Base-by-base conservation (phyloP, 2,113 vertebrate genomes). In the Lycaon pictus region DNA sequence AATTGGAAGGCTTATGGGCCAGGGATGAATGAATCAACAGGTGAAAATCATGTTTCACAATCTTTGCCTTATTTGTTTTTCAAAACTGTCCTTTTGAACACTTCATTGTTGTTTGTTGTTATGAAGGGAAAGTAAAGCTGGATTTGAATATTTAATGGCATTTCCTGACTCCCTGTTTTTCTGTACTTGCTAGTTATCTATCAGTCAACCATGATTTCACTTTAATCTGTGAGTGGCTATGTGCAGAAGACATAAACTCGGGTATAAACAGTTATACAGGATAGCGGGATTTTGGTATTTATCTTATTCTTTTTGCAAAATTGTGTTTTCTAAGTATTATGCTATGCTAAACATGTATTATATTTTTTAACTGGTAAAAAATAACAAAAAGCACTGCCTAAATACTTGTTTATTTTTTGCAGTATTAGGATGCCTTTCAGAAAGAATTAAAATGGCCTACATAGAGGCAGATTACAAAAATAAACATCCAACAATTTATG, bases 281-380 rank as follows among this genome's bases (percentile, higher is more conserved):
- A 86, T 0, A 81, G 22, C 10, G 27, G 3, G 51, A 65, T 65
- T 94, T 81, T 29, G 43, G 0, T 55, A 43, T 15, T 74, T 81
- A 43, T 67, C 51, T 71, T 79, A n/a, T 17, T 84, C 12, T 84
- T 83, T 81, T 94, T 90, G 13, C 65, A 12, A 94, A 89, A 84
- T 60, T 51, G 0, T 19, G 80, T 91, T 96, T 96, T 62, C 53
- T 82, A 94, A 95, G 10, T 81, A 35, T 76, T 87, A 90, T 11
- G 5, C 69, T 72, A 76, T 23, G 48, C 22, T 95, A 88, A 95
- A 67, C 11, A 77, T 58, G 1, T 29, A 63, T 72, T 67, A 48
- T 20, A 27, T 83, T 94, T 74, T 48, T 90, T 74, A 94, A 92
- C 3, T 60, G 69, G 27, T 60, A 81, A 94, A 91, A 97, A 90